Conservation (phyloP, 2,113 vertebrate species). For the Riparia riparia region DNA sequence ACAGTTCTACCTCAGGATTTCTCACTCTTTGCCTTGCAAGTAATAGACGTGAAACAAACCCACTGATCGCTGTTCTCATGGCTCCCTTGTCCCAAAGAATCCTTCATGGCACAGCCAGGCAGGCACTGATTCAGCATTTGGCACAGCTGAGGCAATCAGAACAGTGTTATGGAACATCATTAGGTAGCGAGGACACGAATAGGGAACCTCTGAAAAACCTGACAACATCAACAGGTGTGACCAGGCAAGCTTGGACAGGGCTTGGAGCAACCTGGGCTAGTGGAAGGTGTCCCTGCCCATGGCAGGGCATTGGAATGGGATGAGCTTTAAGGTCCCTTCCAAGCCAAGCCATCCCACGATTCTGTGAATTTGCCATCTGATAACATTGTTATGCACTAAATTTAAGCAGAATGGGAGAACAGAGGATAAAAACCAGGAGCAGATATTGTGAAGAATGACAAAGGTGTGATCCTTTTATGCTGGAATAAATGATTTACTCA, state of each 20-base stretch:
- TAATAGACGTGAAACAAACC: background rate
- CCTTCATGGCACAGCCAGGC: background rate
- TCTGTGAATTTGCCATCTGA: background rate
- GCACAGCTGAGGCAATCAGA: background rate
- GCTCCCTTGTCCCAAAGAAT: background rate
- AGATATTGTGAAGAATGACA: background rate
- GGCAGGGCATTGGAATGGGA: background rate
- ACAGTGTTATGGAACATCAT: background rate
- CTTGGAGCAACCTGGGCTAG: background rate
- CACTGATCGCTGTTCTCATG: background rate
- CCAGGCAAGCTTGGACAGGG: rapidly evolving
- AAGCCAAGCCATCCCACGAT: background rate
- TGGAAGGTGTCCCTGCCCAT: background rate
- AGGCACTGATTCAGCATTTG: background rate
- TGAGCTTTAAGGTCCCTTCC: background rate
- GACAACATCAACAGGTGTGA: background rate
- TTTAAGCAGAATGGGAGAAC: background rate
- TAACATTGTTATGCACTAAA: background rate
- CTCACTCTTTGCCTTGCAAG: background rate
- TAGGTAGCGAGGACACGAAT: background rate
- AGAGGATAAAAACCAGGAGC: background rate
- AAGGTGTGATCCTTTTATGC: background rate
- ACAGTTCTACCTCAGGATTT: background rate
- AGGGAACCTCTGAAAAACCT: background rate
- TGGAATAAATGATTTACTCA: slow-evolving; percentile 68